Evolutionary conservation across 1,140 invertebrate genomes (phyloP).

Genomic region (Aphelinus certus): DNA sequence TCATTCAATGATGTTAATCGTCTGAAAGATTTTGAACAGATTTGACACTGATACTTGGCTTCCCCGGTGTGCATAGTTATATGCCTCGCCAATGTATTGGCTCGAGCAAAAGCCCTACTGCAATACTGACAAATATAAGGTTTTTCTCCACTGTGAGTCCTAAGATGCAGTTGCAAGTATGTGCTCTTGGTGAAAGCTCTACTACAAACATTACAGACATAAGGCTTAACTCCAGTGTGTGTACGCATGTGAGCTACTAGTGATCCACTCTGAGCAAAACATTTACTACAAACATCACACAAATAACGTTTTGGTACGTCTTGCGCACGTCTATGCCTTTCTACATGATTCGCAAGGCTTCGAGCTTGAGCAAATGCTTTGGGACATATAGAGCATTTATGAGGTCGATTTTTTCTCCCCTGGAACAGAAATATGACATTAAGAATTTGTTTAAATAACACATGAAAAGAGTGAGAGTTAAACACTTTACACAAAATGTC

Average conservation of each 20-base stretch:
- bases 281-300: slow-evolving; percentile 60
- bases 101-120: slow-evolving; percentile 72
- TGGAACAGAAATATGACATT: slow-evolving; percentile 41
- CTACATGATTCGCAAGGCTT: slow-evolving; percentile 56
- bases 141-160: slow-evolving; percentile 60
- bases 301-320: slow-evolving; percentile 59
- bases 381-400: slow-evolving; percentile 56
- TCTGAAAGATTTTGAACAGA: slow-evolving; percentile 58
- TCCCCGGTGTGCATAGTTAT: slow-evolving; percentile 76
- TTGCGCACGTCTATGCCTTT: slow-evolving; percentile 56
- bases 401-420: slow-evolving; percentile 54
- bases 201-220: slow-evolving; percentile 62
- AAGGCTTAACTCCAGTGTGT: slow-evolving; percentile 59
- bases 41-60: slow-evolving; percentile 60
- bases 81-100: slow-evolving; percentile 85
- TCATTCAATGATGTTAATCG: slow-evolving; percentile 59
- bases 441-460: no score
- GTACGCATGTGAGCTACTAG: slow-evolving; percentile 60
- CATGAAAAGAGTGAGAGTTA: no score
- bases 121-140: slow-evolving; percentile 78
- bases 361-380: slow-evolving; percentile 57
- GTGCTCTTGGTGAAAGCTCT: slow-evolving; percentile 64
- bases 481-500: no score
- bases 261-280: slow-evolving; percentile 59
- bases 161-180: slow-evolving; percentile 59